Evolutionary conservation across 35 echinoderm and acorn worm genomes (phyloP).

Genomic region (Chiridota heheva): DNA sequence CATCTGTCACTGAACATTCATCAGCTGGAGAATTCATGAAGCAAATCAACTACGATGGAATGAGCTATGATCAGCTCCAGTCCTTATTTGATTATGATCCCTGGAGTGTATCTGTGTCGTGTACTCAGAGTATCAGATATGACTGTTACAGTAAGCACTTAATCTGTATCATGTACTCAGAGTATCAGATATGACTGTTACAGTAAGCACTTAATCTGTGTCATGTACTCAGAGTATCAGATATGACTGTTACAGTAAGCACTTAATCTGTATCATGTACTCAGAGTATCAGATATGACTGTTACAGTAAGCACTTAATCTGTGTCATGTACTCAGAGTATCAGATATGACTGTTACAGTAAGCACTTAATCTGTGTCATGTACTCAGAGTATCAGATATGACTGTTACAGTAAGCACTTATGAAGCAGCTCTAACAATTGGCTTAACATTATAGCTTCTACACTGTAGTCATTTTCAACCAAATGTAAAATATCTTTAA

Average conservation of each 20-base stretch:
- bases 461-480: no score
- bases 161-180: background rate
- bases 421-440: no score
- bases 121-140: constrained; percentile 44
- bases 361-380: no score
- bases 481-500: no score
- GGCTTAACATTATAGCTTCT: no score
- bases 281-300: background rate
- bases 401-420: no score
- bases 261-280: background rate
- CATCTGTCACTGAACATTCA: constrained; percentile 24
- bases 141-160: constrained; percentile 57
- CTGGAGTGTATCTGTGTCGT: constrained; percentile 22
- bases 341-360: no score
- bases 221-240: background rate
- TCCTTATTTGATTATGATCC: constrained; percentile 31
- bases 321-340: background rate
- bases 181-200: no score
- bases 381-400: no score
- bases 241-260: background rate
- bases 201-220: no score
- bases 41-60: constrained; percentile 54
- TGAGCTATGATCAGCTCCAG: constrained; percentile 45
- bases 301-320: background rate
- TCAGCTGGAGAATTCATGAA: constrained; percentile 39